These are phyloP conservation scores for Camponotus pennsylvanicus DNA, from an alignment of 1,140 invertebrate species.

Conservation along the genomic window DNA sequence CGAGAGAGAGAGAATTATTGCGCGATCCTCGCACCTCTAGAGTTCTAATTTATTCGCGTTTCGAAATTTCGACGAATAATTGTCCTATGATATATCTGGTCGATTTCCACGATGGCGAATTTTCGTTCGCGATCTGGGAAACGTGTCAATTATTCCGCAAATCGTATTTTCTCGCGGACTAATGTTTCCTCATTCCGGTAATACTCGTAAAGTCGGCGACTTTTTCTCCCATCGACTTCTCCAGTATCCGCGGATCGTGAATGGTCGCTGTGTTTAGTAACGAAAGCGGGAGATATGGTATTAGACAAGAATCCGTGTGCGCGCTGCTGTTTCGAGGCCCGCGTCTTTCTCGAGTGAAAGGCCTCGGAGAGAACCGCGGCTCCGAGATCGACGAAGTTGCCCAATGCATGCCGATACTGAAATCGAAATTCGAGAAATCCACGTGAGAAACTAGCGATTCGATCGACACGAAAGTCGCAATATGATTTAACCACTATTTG, in stretches of 20 bases:
- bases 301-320: slow-evolving; percentile 72
- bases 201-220: background rate
- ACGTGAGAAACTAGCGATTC: slow-evolving; percentile 57
- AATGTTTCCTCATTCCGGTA: slow-evolving; percentile 44
- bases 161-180: slow-evolving; percentile 37
- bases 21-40: background rate
- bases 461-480: background rate
- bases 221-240: slow-evolving; percentile 29
- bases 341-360: slow-evolving; percentile 72
- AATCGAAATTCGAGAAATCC: slow-evolving; percentile 73
- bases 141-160: slow-evolving; percentile 62
- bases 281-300: slow-evolving; percentile 69
- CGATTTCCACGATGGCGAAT: slow-evolving; percentile 23
- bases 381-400: slow-evolving; percentile 45
- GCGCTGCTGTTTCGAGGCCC: slow-evolving; percentile 59
- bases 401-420: slow-evolving; percentile 64
- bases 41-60: slow-evolving; percentile 15
- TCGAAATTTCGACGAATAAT: slow-evolving; percentile 61
- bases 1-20: background rate
- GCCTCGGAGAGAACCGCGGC: slow-evolving; percentile 30
- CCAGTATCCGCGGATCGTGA: slow-evolving; percentile 17
- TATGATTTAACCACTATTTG: background rate
- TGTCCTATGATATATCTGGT: slow-evolving; percentile 21
- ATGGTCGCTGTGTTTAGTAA: slow-evolving; percentile 54
- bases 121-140: slow-evolving; percentile 15